A percentile compares a stretch with the other conserved stretches of the same genome.
These are phyloP conservation scores for Mallateleia sp. DNA, from an alignment of 2,888 invertebrate species.

Conservation along the genomic window DNA sequence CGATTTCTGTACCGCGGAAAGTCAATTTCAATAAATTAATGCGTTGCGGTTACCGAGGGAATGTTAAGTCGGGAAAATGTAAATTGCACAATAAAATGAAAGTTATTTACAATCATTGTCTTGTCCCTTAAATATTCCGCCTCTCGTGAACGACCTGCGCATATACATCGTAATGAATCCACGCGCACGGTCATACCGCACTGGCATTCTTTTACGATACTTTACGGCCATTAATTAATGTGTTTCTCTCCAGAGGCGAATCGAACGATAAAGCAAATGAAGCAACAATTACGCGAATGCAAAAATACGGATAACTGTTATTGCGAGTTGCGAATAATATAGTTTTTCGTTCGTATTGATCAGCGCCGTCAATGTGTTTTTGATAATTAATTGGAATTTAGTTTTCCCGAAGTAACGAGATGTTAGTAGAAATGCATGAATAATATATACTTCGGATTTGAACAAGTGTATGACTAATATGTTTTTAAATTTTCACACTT, in stretches of 20 bases:
- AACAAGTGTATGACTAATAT: too few relatives aligned
- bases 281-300: constrained; percentile 72
- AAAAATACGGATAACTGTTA: constrained; percentile 72
- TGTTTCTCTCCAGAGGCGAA: constrained; percentile 71
- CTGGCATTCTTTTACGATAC: constrained; percentile 76
- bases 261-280: constrained; percentile 77
- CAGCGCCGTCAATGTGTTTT: constrained; percentile 25
- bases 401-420: neutral
- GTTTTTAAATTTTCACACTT: constrained; percentile 14
- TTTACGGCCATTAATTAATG: constrained; percentile 78
- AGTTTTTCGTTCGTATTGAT: constrained; percentile 44
- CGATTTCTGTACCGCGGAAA: constrained; percentile 73
- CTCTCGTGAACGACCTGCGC: constrained; percentile 73
- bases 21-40: constrained; percentile 82
- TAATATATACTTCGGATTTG: too few relatives aligned
- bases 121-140: constrained; percentile 80
- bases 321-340: constrained; percentile 54
- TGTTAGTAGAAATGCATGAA: neutral
- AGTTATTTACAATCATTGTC: constrained; percentile 85
- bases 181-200: constrained; percentile 74
- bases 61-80: constrained; percentile 82
- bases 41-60: constrained; percentile 64
- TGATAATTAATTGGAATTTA: neutral
- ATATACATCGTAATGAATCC: constrained; percentile 77
- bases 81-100: constrained; percentile 84